Evolutionary conservation across 2,113 vertebrate genomes (phyloP).

Genomic region (Corynorhinus townsendii): DNA sequence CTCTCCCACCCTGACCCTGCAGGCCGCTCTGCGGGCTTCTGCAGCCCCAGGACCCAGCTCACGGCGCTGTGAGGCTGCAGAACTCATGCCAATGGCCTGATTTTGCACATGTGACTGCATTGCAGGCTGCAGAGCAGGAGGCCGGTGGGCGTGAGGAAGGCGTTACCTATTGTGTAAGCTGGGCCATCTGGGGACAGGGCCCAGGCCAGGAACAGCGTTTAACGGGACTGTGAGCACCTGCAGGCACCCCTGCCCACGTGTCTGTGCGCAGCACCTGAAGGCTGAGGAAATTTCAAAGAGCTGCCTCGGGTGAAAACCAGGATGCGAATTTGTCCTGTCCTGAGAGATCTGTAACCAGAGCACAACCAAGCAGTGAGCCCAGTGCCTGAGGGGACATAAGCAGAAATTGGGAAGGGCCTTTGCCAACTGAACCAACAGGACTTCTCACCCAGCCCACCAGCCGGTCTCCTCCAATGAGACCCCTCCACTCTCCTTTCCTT

Average conservation of each 20-base stretch:
- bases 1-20: not conserved
- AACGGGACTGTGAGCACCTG: not conserved
- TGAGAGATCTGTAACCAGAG: not conserved
- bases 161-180: not conserved
- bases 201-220: not conserved
- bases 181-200: not conserved
- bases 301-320: not conserved
- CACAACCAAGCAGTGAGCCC: not conserved
- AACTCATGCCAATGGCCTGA: not conserved
- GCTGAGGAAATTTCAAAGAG: not conserved
- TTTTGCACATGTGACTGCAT: not conserved
- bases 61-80: not conserved
- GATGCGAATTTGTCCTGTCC: not conserved
- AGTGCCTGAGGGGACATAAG: not conserved
- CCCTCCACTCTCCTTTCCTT: not conserved
- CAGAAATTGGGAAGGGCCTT: not conserved
- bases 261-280: not conserved
- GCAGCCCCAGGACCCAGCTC: not conserved
- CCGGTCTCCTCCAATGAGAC: not conserved
- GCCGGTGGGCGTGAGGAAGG: not conserved
- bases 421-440: not conserved
- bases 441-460: not conserved
- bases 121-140: not conserved
- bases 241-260: not conserved
- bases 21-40: not conserved